Evolutionary conservation across 2,888 invertebrate species (phyloP), one percentile per base, ranked within the genome.

Genomic region (Volucella inflata): DNA sequence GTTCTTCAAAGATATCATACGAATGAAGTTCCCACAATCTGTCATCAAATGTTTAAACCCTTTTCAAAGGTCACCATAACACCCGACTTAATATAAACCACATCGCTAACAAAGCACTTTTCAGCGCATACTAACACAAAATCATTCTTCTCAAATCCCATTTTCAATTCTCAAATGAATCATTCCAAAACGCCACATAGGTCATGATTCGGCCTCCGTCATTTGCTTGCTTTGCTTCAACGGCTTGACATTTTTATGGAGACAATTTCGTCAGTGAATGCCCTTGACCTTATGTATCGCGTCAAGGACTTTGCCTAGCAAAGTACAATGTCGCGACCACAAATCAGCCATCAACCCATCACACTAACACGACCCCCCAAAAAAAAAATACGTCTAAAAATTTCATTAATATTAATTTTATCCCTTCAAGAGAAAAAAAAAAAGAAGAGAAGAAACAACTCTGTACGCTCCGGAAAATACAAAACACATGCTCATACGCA

Each of bases 271-370:
- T 84, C 85, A 80, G 84, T 84, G 76, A 68, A 87, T 87, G 88
- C 87, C 88, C 88, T 88, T 88, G 88, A 88, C 88, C 88, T 88
- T 88, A 87, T 81, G 84, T 87, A 87, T 76, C 57, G 65, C 71
- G 70, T 81, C 88, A 88, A 88, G 88, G 87, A 88, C 87, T 85
- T 51, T 55, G 38, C 81, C 76, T 83, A 84, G 67, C 14, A 78
- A 77, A 78, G 64, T 68, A 79, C 79, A 81, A 79, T 60, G 77
- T 72, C 81, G 79, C 87, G 80, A 80, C 80, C 84, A 51, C 74
- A 75, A 75, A 79, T 44, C 84, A 68, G 42, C 79, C 79, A 50
- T 6, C 51, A 16, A 12, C 50, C 14, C 12, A 8, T 14, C 30
- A 12, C 44, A n/a, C n/a, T n/a, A n/a, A n/a, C 16, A 38, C 53